Evolutionary conservation across 2,113 vertebrate species (phyloP).

Genomic region (Tympanuchus pallidicinctus): DNA sequence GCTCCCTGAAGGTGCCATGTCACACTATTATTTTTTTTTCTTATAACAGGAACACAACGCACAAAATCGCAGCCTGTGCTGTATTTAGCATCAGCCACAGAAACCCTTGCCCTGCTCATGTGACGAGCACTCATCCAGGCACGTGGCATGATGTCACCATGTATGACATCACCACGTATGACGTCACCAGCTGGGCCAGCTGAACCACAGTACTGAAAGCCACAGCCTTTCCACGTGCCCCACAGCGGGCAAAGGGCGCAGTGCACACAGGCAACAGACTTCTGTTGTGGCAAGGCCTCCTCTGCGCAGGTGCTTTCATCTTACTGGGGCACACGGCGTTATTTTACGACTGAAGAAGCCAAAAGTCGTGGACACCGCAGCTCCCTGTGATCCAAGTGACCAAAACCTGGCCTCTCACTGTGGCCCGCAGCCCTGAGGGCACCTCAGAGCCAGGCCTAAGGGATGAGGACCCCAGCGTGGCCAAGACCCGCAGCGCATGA

Average conservation of each 20-base stretch:
- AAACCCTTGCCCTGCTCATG: background rate
- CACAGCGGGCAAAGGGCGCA: rapidly evolving
- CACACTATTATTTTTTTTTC: rapidly evolving
- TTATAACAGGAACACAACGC: rapidly evolving
- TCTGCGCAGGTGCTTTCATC: background rate
- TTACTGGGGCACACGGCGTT: no score
- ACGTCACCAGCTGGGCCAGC: background rate
- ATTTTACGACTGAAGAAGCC: no score
- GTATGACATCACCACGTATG: background rate
- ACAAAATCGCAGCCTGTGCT: rapidly evolving
- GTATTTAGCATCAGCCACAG: background rate
- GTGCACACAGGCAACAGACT: background rate
- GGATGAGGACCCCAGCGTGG: no score
- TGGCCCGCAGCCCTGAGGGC: no score
- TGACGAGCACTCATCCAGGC: background rate
- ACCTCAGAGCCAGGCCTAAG: no score
- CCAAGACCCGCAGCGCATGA: no score
- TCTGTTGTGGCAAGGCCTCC: background rate
- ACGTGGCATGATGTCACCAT: background rate
- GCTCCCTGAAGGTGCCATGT: background rate
- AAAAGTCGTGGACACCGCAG: no score
- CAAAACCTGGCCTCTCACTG: no score
- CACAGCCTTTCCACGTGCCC: background rate
- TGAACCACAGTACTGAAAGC: background rate
- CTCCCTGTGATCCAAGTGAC: no score